Base-by-base conservation (phyloP, 2,113 vertebrate genomes). In the Falcunculus frontatus region DNA sequence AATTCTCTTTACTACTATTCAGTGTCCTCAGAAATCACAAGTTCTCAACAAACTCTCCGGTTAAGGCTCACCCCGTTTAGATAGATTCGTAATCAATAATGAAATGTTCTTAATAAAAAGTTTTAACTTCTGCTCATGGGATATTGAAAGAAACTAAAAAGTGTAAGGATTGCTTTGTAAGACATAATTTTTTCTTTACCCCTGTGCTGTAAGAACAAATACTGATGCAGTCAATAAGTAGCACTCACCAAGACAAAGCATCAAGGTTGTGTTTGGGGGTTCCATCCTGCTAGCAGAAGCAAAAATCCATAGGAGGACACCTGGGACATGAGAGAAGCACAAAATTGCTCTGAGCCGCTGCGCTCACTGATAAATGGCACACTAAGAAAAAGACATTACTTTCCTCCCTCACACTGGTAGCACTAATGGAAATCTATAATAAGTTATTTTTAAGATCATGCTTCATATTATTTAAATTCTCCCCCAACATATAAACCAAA, bases 331-430 rank as follows among this genome's bases (percentile, higher is more conserved):
- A 92, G 92, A 83, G 93, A n/a, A 97, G 77, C 93, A 95, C 63
- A 92, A 97, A 98, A 98, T 96, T 98, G 94, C 92, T 97, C 83
- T 95, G 97, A 96, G 97, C 89, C 96, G 44, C 87, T 96, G 96
- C 0, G 76, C 56, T 97, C n/a, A 39, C 67, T 97, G 97, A 98
- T 95, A 96, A 97, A 98, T 97, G 92, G 42, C 68, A 89, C 62
- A 63, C 41, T 84, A 78, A 93, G 84, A 95, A 80, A 84, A 96
- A 96, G 78, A 79, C 79, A 88, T 92, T 87, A 83, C 82, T 92
- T 79, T 82, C 60, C 72, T 93, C 62, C 60, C 82, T 72, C 75
- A 93, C 44, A 78, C 41, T 62, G 49, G 50, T 86, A 90, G 80
- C 73, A 55, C 47, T 73, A 97, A 87, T 10, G 5, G 44, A 95